phyloP scores from a whole-genome alignment of 2,797 vertebrate species.

The Melanogrammus aeglefinus region DNA sequence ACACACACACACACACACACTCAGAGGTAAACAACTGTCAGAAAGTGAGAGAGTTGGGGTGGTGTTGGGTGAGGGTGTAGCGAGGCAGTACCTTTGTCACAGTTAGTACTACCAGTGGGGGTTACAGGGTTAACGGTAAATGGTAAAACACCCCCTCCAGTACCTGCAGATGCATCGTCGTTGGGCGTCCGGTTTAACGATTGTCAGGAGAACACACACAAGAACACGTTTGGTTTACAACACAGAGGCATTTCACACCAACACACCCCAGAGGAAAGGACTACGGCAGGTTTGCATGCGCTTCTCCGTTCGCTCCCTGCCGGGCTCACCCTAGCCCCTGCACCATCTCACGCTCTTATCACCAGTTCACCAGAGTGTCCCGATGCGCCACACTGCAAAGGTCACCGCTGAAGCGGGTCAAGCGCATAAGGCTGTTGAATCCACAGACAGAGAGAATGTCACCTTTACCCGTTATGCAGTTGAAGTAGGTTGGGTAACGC shows the following conservation, averaged over 20 bases:
- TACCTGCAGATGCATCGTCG: conserved; percentile 80
- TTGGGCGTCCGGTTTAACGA: conserved; percentile 58
- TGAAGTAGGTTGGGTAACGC: conserved; percentile 14
- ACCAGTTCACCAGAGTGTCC: conserved; percentile 47
- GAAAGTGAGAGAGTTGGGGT: conserved; percentile 33
- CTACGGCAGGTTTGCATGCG: conserved; percentile 60
- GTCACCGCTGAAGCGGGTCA: conserved; percentile 60
- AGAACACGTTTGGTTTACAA: conserved; percentile 57
- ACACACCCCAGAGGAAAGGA: conserved; percentile 40
- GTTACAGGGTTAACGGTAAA: conserved; percentile 93
- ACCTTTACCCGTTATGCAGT: conserved; percentile 24
- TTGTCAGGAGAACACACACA: conserved; percentile 62
- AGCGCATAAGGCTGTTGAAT: conserved; percentile 57
- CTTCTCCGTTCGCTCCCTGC: conserved; percentile 37
- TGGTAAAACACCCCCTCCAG: conserved; percentile 93
- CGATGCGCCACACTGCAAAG: conserved; percentile 53
- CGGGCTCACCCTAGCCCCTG: conserved; percentile 49
- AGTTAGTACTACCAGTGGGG: conserved; percentile 96
- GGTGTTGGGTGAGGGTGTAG: conserved; percentile 46
- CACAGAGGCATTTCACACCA: conserved; percentile 51
- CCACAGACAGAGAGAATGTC: conserved; percentile 48
- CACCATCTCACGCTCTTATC: conserved; percentile 50
- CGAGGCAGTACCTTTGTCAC: conserved; percentile 91
- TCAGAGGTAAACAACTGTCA: conserved; percentile 31
- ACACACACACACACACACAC: conserved; percentile 20